Base-by-base conservation (phyloP, 2,888 invertebrate genomes). In the Cyrtodaria siliqua region DNA sequence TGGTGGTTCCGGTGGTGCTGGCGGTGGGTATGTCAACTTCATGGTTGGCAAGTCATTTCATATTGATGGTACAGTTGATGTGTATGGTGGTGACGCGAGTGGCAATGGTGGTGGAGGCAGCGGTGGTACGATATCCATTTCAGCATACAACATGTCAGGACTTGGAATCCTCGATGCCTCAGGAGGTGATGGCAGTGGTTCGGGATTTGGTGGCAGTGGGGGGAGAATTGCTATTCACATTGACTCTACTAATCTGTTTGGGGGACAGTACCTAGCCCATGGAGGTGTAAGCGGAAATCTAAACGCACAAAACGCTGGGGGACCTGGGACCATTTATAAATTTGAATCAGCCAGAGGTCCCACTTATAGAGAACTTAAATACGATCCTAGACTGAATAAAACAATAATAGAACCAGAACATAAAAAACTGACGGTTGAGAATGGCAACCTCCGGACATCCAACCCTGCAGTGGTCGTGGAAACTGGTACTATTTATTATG, bases 391-490 rank as follows among this genome's bases (percentile, higher is more conserved):
- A 52, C 70, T 88, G 1, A 86, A 88, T 56, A 56, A 42, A 18
- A 87, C 86, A 12, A 50, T 61, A 3, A 70, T 88, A 8, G 70
- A 84, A 55, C 87, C 89, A 18, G 88, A 88, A 67, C 88, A 88
- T 61, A 62, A 70, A 24, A 87, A 86, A 63, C 71, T 89, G 52
- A 77, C 69, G 1, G 82, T 88, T 26, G 86, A 87, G 52, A 88
- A 87, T 69, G 66, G 49, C 12, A 52, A 79, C 27, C 71, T 82
- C 3, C 29, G 29, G n/a, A 88, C 88, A 20, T 61, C 67, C 40
- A 86, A 88, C 50, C 87, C 87, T 16, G 86, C 85, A 23, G 55
- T 88, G 29, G 82, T 89, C n/a, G 86, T 89, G 87, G 86, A 87
- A 63, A 70, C 74, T 33, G 55, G 75, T 38, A 82, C 71, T 33